phyloP scores from a whole-genome alignment of 2,797 vertebrate genomes.

The Cyclopterus lumpus region DNA sequence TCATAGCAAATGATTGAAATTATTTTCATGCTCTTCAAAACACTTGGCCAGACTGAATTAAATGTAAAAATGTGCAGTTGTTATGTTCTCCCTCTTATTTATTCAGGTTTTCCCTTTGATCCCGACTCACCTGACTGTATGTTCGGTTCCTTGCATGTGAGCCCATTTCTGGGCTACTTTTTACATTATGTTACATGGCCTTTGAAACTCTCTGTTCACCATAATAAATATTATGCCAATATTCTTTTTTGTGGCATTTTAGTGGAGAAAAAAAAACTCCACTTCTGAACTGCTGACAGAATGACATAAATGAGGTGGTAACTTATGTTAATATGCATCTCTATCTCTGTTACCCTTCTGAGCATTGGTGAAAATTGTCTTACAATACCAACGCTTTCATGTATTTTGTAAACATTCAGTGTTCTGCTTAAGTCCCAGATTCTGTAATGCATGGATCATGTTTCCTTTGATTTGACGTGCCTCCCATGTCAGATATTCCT shows the following conservation, averaged over 20 bases:
- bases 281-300: background rate
- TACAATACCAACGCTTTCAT: conserved; percentile 21
- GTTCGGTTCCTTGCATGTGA: background rate
- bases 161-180: background rate
- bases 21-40: background rate
- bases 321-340: conserved; percentile 7
- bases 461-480: conserved; percentile 49
- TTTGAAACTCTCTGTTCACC: background rate
- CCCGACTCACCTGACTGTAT: background rate
- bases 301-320: background rate
- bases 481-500: conserved; percentile 39
- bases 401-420: conserved; percentile 31
- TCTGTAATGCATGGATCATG: conserved; percentile 10
- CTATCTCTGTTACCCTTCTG: conserved; percentile 7
- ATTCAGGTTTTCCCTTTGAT: background rate
- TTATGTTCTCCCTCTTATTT: background rate
- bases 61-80: background rate
- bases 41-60: background rate
- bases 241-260: background rate
- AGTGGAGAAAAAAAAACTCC: background rate
- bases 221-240: background rate
- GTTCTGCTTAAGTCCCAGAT: conserved; percentile 34
- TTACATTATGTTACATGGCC: background rate
- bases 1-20: background rate
- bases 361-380: conserved; percentile 19